phyloP scores from a whole-genome alignment of 2,888 invertebrate genomes.

The Fissipunctia ypsillon region DNA sequence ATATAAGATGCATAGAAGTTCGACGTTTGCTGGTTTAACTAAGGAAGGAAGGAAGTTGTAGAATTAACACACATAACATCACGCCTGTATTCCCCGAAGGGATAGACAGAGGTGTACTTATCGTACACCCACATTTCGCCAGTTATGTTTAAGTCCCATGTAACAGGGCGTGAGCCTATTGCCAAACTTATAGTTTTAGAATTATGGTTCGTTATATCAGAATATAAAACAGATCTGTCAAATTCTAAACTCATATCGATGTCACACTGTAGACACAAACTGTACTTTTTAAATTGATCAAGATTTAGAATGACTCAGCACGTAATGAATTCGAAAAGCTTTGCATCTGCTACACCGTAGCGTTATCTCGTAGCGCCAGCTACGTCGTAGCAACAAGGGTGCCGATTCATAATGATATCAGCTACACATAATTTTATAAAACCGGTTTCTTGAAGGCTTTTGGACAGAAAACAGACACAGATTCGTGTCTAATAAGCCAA shows the following conservation, averaged over 20 bases:
- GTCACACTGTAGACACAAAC: neutral
- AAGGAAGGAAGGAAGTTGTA: too few species aligned
- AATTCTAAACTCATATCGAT: neutral
- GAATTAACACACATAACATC: too few species aligned
- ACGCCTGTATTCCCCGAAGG: too few species aligned
- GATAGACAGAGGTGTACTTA: too few species aligned
- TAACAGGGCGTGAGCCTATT: too few species aligned
- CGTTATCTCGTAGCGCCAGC: slow-evolving; percentile 36
- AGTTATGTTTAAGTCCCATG: too few species aligned
- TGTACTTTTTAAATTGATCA: neutral
- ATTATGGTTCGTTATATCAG: neutral
- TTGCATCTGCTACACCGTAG: slow-evolving; percentile 21
- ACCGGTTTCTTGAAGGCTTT: too few species aligned
- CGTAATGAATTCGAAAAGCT: neutral
- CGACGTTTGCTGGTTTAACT: neutral
- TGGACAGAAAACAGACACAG: too few species aligned
- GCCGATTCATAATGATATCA: neutral
- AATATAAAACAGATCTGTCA: neutral
- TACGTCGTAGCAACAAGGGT: slow-evolving; percentile 33
- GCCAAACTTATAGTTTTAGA: neutral
- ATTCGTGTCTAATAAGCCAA: too few species aligned
- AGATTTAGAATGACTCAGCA: too few species aligned
- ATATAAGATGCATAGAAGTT: neutral
- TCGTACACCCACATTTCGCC: too few species aligned
- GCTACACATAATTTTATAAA: neutral